Evolutionary conservation across 2,888 invertebrate species (phyloP).

Genomic region (Xanthia icteritia): DNA sequence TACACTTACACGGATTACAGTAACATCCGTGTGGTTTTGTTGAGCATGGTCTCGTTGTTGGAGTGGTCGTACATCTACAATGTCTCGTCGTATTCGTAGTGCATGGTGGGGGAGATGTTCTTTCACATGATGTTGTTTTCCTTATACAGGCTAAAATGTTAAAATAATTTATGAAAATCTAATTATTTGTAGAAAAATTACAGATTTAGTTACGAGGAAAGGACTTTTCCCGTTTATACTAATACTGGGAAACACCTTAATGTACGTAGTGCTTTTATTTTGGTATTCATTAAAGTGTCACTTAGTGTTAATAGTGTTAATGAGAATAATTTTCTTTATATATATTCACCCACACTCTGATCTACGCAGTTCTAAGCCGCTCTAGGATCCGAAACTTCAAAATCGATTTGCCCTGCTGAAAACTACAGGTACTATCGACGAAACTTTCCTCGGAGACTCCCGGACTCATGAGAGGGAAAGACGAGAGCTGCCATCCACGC

Average conservation of each 20-base stretch:
- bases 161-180: background rate
- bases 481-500: background rate
- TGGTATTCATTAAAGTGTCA: background rate
- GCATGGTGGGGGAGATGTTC: background rate
- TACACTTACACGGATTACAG: background rate
- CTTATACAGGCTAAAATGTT: slow-evolving; percentile 12
- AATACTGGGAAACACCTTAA: background rate
- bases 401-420: too few relatives aligned
- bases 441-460: background rate
- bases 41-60: background rate
- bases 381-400: too few relatives aligned
- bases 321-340: background rate
- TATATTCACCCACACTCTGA: too few relatives aligned
- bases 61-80: background rate
- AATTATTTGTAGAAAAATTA: background rate
- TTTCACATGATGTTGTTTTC: background rate
- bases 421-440: too few relatives aligned
- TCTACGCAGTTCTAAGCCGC: too few relatives aligned
- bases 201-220: too few relatives aligned
- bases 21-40: background rate
- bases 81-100: background rate
- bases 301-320: too few relatives aligned
- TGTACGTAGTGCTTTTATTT: background rate
- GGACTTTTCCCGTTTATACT: background rate
- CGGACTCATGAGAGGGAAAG: background rate